phyloP scores from a whole-genome alignment of 53 echinoderm and acorn worm genomes.

The Arbacia lixula region DNA sequence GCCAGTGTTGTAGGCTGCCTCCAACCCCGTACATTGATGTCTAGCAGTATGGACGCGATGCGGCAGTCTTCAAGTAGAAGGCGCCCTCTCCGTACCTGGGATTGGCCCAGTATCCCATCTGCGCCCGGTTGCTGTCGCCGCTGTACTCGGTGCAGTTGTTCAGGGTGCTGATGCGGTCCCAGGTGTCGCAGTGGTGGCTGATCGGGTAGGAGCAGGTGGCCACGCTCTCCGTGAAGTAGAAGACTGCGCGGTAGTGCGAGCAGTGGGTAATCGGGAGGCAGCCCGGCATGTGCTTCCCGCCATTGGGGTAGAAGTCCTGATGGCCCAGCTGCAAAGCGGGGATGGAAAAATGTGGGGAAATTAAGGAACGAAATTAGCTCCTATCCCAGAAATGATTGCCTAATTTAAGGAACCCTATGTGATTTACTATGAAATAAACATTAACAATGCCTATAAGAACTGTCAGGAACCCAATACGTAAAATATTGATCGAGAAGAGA shows the following conservation, averaged over 20 bases:
- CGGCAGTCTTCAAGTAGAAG: slow-evolving; percentile 63
- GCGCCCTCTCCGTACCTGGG: slow-evolving; percentile 22
- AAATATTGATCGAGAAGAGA: no score
- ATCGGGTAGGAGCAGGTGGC: slow-evolving; percentile 38
- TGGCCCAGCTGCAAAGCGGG: slow-evolving; percentile 87
- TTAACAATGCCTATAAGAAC: no score
- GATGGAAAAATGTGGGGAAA: no score
- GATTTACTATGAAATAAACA: no score
- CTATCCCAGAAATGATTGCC: no score
- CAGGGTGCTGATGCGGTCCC: background rate
- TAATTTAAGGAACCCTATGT: no score
- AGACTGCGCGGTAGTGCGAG: slow-evolving; percentile 58
- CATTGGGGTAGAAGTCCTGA: slow-evolving; percentile 89
- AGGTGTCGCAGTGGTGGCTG: slow-evolving; percentile 20
- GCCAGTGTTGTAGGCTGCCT: background rate
- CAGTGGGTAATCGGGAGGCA: slow-evolving; percentile 64
- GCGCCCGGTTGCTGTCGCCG: background rate
- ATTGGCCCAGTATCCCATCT: slow-evolving; percentile 75
- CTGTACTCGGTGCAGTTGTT: background rate
- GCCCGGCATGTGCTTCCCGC: slow-evolving; percentile 79
- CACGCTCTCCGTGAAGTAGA: slow-evolving; percentile 68
- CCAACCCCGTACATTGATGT: background rate
- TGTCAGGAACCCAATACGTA: no score
- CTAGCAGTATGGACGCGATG: slow-evolving; percentile 64
- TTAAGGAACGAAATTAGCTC: no score